Percentiles rank a stretch among this genome's conserved stretches.
phyloP scores from a whole-genome alignment of 2,797 vertebrate genomes.

The Parambassis ranga region DNA sequence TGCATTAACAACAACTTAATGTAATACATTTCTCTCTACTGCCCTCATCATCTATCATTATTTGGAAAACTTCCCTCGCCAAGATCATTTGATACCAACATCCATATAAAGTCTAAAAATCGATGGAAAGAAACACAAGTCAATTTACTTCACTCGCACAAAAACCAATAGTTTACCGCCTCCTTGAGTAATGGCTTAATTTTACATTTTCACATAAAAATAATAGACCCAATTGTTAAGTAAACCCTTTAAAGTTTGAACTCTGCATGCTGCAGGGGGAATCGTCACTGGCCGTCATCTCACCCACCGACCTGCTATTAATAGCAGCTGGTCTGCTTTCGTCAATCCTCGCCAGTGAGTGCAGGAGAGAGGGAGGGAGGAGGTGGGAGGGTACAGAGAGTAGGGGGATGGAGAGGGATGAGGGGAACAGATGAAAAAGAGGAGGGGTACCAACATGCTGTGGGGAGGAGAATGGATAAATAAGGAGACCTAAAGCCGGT shows the following conservation, averaged over 20 bases:
- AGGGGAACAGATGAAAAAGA: conserved; percentile 1
- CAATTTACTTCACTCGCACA: conserved; percentile 11
- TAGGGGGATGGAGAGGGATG: not conserved
- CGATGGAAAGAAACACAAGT: conserved; percentile 14
- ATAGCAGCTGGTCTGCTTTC: conserved; percentile 74
- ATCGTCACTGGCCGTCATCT: conserved; percentile 56
- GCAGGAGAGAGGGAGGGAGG: not conserved
- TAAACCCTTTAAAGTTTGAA: conserved; percentile 14
- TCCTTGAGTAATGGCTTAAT: conserved; percentile 9
- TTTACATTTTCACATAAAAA: conserved; percentile 19
- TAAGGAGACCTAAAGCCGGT: conserved; percentile 23
- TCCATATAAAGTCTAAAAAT: conserved; percentile 20
- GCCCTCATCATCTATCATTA: not conserved
- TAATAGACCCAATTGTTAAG: not conserved
- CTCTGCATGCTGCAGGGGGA: conserved; percentile 27
- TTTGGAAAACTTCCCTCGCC: not conserved
- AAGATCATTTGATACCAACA: not conserved
- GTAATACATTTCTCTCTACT: not conserved
- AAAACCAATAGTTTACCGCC: conserved; percentile 8
- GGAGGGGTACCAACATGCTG: not conserved
- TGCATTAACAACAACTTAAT: conserved; percentile 21
- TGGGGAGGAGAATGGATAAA: conserved; percentile 17
- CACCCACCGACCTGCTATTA: conserved; percentile 68
- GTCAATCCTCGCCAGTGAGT: conserved; percentile 54
- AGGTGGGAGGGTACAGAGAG: not conserved